Percentiles rank a stretch among this genome's conserved stretches.
Conservation (phyloP, 2,113 vertebrate species). For the Atherinomorus stipes region DNA sequence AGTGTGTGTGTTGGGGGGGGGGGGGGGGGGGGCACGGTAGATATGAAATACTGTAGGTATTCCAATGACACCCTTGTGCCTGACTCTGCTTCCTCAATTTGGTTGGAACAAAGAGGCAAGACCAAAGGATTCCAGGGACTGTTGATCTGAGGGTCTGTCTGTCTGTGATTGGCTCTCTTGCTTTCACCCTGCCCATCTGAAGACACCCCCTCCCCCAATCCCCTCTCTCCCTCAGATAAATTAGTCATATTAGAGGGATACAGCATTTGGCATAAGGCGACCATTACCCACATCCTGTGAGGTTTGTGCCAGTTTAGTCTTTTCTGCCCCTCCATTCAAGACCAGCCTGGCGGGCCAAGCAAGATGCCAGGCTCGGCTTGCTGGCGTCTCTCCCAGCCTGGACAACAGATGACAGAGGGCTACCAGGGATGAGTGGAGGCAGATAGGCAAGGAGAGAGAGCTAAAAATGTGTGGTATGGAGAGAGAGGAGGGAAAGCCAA, state of each 20-base stretch:
- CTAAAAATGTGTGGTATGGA: conserved; percentile 31
- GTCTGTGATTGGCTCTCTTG: background rate
- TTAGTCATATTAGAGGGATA: conserved; percentile 72
- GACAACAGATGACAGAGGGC: conserved; percentile 66
- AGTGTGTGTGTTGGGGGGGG: too few relatives aligned
- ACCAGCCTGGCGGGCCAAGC: conserved; percentile 45
- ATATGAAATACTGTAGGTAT: too few relatives aligned
- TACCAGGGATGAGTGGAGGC: conserved; percentile 52
- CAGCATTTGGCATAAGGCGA: conserved; percentile 67
- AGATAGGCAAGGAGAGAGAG: conserved; percentile 19
- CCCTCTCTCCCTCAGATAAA: conserved; percentile 61
- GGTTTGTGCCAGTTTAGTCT: conserved; percentile 70
- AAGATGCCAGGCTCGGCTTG: conserved; percentile 60
- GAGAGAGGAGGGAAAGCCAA: conserved; percentile 2
- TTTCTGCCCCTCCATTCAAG: conserved; percentile 64
- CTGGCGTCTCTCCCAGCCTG: conserved; percentile 69
- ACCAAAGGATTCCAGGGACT: conserved; percentile 20
- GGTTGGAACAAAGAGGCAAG: too few relatives aligned
- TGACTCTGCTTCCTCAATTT: too few relatives aligned
- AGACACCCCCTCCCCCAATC: conserved; percentile 6
- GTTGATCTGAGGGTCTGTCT: conserved; percentile 45
- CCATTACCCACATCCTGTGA: conserved; percentile 60
- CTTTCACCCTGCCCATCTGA: conserved; percentile 30
- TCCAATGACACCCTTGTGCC: too few relatives aligned
- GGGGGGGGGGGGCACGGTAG: too few relatives aligned